Percentiles rank a stretch among this genome's conserved stretches.
Conservation (phyloP, 2,888 invertebrate genomes). For the Acleris cristana region DNA sequence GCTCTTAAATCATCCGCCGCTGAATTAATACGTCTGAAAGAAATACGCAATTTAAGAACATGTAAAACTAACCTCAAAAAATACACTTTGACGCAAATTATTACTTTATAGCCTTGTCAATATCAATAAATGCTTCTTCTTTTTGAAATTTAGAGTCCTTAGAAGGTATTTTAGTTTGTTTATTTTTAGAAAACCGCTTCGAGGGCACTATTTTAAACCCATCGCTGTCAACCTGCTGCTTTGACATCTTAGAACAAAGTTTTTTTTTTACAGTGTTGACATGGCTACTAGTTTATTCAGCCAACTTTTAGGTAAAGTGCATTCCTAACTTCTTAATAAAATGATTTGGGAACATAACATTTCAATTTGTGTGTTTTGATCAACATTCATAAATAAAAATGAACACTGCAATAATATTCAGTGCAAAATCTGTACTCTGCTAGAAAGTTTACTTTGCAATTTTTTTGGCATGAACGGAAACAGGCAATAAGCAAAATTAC, state of each 20-base stretch:
- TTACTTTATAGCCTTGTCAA: conserved; percentile 61
- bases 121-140: conserved; percentile 55
- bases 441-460: no score
- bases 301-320: background rate
- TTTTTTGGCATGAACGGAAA: no score
- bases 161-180: conserved; percentile 59
- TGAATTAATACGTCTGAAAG: conserved; percentile 65
- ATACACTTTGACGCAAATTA: conserved; percentile 3
- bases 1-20: conserved; percentile 62
- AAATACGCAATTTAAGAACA: conserved; percentile 37
- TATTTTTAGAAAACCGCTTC: conserved; percentile 64
- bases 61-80: conserved; percentile 60
- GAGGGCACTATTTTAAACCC: conserved; percentile 72
- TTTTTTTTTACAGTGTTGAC: conserved; percentile 9
- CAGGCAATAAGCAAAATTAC: no score
- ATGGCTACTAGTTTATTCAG: background rate
- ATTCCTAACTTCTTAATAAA: background rate
- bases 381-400: no score
- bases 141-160: conserved; percentile 50
- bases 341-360: background rate
- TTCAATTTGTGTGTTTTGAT: background rate
- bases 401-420: no score
- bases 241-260: conserved; percentile 64
- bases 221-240: conserved; percentile 62
- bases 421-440: no score